Base-by-base conservation (phyloP, 2,797 vertebrate species). In the Coranthus polyacanthus region DNA sequence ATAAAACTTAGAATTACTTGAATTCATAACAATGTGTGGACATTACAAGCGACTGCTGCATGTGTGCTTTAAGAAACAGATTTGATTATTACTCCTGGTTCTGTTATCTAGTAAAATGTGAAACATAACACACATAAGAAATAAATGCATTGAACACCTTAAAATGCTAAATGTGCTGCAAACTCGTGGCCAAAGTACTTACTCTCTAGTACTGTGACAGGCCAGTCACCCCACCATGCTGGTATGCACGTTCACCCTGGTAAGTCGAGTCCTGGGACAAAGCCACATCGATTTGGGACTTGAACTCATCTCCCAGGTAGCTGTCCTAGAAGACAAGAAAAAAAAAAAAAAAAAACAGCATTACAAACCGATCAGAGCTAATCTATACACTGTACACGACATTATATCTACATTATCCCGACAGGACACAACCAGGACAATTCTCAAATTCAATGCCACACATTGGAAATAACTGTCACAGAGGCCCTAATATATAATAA, bases 171-270 rank as follows among this genome's bases (percentile, higher is more conserved):
- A 34, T 13, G n/a, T n/a, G n/a, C n/a, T n/a, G n/a, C n/a, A n/a
- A n/a, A n/a, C n/a, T n/a, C n/a, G 0, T 9, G 18, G 3, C 15
- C 13, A 2, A 4, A 24, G 32, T 45, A 86, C 97, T 97, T 93
- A 97, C 96, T 91, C 93, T 95, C 95, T 99, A 99, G 93, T 99
- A 99, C 96, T 99, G 98, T 94, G 98, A 99, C 95, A 99, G 95
- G 91, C 98, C 98, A 59, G 97, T 97, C 94, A 99, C 97, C 76
- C 98, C 97, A 59, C 97, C 97, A 65, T 98, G 98, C 93, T 99
- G 98, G 95, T 99, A 99, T 0, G 98, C 98, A 71, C 98, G 96
- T 93, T 99, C 98, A 38, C 98, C 98, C 93, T 99, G 98, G 95
- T 99, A 99, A 15, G 98, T 99, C 10, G 98, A 99, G 90, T 99